Evolutionary conservation across 2,113 vertebrate genomes (phyloP).

Genomic region (Gracilinanus agilis): DNA sequence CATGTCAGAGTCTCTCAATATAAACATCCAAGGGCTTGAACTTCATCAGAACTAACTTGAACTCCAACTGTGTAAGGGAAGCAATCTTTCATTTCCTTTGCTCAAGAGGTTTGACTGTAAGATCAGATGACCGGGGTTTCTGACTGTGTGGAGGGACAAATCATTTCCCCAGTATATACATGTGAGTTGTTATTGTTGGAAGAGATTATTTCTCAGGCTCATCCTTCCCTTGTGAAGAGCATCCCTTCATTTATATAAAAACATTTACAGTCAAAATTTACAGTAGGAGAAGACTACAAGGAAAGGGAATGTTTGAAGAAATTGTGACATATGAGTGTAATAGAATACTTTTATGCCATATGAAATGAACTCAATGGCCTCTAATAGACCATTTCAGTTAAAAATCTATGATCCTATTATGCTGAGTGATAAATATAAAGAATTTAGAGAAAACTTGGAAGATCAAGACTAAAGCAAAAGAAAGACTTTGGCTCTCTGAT

Average conservation of each 20-base stretch:
- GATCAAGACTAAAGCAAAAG: not conserved
- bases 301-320: not conserved
- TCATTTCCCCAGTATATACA: not conserved
- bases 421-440: not conserved
- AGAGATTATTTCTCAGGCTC: not conserved
- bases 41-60: conserved; percentile 1
- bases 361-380: not conserved
- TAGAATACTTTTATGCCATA: not conserved
- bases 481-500: not conserved
- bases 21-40: not conserved
- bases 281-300: not conserved
- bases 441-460: not conserved
- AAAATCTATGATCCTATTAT: not conserved
- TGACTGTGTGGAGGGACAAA: not conserved
- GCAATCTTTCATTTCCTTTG: not conserved
- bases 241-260: not conserved
- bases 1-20: not conserved
- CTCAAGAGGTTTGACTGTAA: not conserved
- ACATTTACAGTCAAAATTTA: not conserved
- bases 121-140: not conserved
- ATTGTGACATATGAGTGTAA: not conserved
- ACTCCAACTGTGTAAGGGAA: not conserved
- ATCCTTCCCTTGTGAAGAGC: not conserved
- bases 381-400: not conserved
- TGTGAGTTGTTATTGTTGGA: not conserved